A percentile compares a stretch with the other conserved stretches of the same genome.
These are phyloP conservation scores for Pteromalus puparum DNA, from an alignment of 1,140 invertebrate species.

Conservation along the genomic window DNA sequence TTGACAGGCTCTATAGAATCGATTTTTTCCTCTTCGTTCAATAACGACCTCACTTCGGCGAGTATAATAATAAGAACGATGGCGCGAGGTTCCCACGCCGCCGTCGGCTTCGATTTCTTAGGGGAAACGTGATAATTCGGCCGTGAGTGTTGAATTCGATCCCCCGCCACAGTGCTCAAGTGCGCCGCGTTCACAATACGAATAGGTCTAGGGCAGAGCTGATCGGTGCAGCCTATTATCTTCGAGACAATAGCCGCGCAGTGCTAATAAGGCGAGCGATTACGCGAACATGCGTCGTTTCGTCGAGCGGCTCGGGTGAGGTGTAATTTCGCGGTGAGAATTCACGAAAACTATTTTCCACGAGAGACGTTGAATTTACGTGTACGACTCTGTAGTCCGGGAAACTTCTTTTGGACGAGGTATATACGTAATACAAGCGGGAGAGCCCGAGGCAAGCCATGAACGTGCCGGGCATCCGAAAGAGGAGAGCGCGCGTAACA, in stretches of 20 bases:
- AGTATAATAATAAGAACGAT: too few species aligned
- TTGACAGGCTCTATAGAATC: too few species aligned
- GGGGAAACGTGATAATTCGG: not conserved
- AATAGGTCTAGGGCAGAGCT: not conserved
- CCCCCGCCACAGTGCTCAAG: too few species aligned
- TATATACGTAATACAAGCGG: too few species aligned
- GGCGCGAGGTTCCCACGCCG: not conserved
- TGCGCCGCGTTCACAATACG: not conserved
- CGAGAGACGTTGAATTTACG: too few species aligned
- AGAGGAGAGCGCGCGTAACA: not conserved
- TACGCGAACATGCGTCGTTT: not conserved
- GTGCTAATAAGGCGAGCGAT: slow-evolving; percentile 4
- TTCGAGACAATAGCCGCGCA: slow-evolving; percentile 3
- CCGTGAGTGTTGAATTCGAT: not conserved
- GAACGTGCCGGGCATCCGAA: slow-evolving; percentile 25
- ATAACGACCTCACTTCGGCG: too few species aligned
- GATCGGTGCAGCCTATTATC: slow-evolving; percentile 16
- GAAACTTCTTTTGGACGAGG: too few species aligned
- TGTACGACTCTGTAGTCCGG: too few species aligned
- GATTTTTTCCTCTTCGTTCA: too few species aligned
- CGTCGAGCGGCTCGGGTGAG: too few species aligned
- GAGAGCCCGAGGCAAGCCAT: not conserved
- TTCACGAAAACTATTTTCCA: too few species aligned
- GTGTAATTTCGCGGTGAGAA: too few species aligned
- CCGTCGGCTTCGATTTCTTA: not conserved